phyloP scores from a whole-genome alignment of 1,140 invertebrate species.

The Dendroctonus ponderosae region DNA sequence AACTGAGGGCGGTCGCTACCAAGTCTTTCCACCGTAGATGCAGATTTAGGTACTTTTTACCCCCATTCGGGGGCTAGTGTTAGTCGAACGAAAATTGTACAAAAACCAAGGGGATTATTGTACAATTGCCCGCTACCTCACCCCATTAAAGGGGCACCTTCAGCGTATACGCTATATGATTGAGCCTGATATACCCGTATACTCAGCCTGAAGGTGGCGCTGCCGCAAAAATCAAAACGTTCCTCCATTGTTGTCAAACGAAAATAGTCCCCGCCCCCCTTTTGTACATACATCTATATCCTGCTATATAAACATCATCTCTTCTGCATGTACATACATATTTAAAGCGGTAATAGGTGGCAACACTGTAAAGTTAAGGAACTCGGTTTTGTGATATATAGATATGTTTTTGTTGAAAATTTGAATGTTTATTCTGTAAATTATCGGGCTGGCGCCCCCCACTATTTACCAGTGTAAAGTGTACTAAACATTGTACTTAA shows the following conservation, averaged over 20 bases:
- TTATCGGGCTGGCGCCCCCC: too few species aligned
- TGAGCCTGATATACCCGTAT: conserved; percentile 47
- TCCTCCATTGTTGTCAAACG: not conserved
- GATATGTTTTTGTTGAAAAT: conserved; percentile 8
- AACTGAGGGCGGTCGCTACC: conserved; percentile 29
- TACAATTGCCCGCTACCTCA: conserved; percentile 1
- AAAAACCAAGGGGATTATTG: not conserved
- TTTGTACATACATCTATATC: not conserved
- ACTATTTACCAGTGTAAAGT: too few species aligned
- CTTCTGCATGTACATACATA: not conserved
- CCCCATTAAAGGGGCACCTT: conserved; percentile 8
- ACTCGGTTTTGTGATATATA: conserved; percentile 29
- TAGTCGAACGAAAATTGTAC: not conserved
- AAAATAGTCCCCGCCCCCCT: not conserved
- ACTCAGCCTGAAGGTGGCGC: conserved; percentile 4
- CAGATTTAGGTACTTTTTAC: not conserved
- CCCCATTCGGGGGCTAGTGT: not conserved
- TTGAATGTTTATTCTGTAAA: conserved; percentile 3
- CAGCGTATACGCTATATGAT: conserved; percentile 45
- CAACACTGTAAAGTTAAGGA: conserved; percentile 15
- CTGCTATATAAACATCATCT: not conserved
- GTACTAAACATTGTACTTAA: too few species aligned
- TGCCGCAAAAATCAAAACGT: conserved; percentile 2
- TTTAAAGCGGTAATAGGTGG: not conserved
- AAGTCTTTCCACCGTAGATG: conserved; percentile 27